These are phyloP conservation scores for Apostichopus leukothele DNA, from an alignment of 53 echinoderm and acorn worm genomes.

Conservation along the genomic window DNA sequence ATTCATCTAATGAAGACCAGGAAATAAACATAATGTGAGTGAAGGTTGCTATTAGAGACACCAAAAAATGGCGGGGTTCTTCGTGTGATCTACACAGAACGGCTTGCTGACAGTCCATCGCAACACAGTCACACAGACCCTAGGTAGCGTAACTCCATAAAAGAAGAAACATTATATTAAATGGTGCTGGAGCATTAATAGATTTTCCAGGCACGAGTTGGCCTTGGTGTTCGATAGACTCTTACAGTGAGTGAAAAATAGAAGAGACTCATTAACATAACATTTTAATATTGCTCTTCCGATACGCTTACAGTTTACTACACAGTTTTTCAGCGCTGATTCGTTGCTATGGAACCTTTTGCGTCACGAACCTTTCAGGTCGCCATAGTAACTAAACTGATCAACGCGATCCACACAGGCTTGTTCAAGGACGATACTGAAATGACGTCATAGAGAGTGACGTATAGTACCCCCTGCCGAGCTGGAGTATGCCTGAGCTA, in stretches of 20 bases:
- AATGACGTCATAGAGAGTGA: slow-evolving; percentile 44
- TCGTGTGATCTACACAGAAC: background rate
- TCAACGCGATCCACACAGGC: slow-evolving; percentile 74
- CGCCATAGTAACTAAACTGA: slow-evolving; percentile 86
- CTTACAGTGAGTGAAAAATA: background rate
- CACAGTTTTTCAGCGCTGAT: slow-evolving; percentile 40
- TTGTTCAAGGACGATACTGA: slow-evolving; percentile 52
- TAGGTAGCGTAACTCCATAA: background rate
- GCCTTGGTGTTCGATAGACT: background rate
- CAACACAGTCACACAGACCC: background rate
- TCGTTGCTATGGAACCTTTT: slow-evolving; percentile 71
- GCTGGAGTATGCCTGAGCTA: slow-evolving; percentile 30
- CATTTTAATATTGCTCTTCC: slow-evolving; percentile 21
- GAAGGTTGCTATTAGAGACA: background rate
- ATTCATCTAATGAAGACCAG: background rate
- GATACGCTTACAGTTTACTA: slow-evolving; percentile 28
- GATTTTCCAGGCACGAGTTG: background rate
- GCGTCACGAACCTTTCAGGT: slow-evolving; percentile 79
- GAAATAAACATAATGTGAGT: background rate
- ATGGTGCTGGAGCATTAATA: background rate
- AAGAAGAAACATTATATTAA: background rate
- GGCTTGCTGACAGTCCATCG: background rate
- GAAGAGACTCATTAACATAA: slow-evolving; percentile 46
- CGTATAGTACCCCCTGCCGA: slow-evolving; percentile 37
- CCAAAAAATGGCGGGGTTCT: background rate